Evolutionary conservation across 2,797 vertebrate genomes (phyloP), one percentile per base, ranked within the genome.

Genomic region (Eulemur rubriventer): DNA sequence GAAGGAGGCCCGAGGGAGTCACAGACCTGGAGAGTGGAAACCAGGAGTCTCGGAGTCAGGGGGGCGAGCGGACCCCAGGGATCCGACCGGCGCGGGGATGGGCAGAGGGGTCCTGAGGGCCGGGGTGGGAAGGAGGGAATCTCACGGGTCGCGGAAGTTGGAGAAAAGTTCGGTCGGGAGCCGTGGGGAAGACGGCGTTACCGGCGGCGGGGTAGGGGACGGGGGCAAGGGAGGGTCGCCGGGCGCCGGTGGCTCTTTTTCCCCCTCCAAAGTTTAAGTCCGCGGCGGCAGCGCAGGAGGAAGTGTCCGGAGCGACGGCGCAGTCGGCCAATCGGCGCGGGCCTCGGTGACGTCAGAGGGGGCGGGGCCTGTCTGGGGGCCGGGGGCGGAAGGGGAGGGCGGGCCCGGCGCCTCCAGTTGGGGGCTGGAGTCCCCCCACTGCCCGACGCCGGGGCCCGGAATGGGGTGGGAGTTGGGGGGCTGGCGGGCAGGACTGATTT

Each of bases 271-370:
- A 98, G 96, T 98, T 98, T 96, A 97, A 97, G 97, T 97, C 97
- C 33, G 96, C 95, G 3, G 96, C 91, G 3, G 83, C 72, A 86
- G 84, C 96, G 89, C 96, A 98, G 98, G 79, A 99, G 99, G 99
- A 99, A 99, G 99, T 99, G 96, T 95, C 63, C 52, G 96, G 98
- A 99, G 87, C 98, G 99, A 98, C 98, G 95, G 84, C 4, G n/a
- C 73, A 65, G 57, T 38, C 20, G 50, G 97, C 99, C 99, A 99
- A 99, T 99, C 88, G 87, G 46, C 26, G 57, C 28, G 35, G 30
- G 70, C 4, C 33, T 35, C 9, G 94, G 85, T 97, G 97, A 97
- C 97, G 97, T 89, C 95, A 93, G 6, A 0, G 61, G 18, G 28
- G 96, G 97, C 57, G 97, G 96, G 7, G 35, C 76, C 59, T 17